Conservation (phyloP, 2,797 vertebrate species). For the Tragelaphus eurycerus region DNA sequence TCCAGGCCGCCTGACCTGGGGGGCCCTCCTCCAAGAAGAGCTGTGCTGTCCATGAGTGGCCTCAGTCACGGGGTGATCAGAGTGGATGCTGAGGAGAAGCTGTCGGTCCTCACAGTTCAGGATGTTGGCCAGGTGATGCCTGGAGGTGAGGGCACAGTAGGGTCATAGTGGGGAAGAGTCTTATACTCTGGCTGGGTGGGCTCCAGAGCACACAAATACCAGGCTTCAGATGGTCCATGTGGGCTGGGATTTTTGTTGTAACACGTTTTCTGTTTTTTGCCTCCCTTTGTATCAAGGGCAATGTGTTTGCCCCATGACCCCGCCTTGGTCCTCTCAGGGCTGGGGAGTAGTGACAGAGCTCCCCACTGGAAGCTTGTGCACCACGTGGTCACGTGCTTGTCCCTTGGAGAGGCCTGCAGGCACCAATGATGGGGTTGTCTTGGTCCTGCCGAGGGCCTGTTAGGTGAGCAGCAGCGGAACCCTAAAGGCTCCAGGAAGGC, state of each 20-base stretch:
- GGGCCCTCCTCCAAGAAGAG: slow-evolving; percentile 94
- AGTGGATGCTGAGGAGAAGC: slow-evolving; percentile 95
- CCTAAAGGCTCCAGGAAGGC: neutral
- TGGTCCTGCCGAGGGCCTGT: neutral
- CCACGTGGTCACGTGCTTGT: neutral
- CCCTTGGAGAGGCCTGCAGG: neutral
- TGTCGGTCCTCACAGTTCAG: slow-evolving; percentile 96
- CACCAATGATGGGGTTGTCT: neutral
- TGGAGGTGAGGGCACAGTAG: slow-evolving; percentile 86
- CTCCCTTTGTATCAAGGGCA: neutral
- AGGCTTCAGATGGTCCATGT: neutral
- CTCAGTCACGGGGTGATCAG: slow-evolving; percentile 95
- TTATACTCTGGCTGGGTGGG: rapidly evolving
- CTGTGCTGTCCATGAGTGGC: slow-evolving; percentile 94
- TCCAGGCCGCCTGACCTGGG: slow-evolving; percentile 92
- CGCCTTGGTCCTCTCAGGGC: neutral
- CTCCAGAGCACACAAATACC: neutral
- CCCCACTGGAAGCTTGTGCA: neutral
- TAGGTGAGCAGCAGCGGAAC: neutral
- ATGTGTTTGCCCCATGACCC: neutral
- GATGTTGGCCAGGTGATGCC: slow-evolving; percentile 97
- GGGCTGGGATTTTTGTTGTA: neutral
- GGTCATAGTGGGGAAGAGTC: neutral
- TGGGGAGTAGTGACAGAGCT: neutral
- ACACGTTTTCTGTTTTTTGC: neutral